Base-by-base conservation (phyloP, 2,113 vertebrate genomes). In the Herpetotheres cachinnans region DNA sequence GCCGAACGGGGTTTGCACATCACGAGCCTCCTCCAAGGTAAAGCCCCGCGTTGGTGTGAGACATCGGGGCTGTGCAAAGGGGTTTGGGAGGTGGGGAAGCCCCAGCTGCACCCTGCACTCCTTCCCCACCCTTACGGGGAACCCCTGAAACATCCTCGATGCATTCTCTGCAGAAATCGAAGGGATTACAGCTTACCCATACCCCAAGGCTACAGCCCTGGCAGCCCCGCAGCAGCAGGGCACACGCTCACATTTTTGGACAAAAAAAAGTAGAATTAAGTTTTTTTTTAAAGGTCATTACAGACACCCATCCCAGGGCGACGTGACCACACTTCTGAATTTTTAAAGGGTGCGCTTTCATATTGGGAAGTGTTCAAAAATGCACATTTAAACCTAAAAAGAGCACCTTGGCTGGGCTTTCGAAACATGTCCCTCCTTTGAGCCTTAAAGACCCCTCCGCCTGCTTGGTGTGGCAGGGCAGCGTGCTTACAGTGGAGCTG, bases 131-230 rank as follows among this genome's bases (percentile, higher is more conserved):
- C 40, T 25, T 14, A 21, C 40, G n/a, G 11, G 38, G 34, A 46
- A 46, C 49, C 42, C 52, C 59, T 22, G 17, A 27, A 26, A 44
- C 29, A 10, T 12, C 52, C 38, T 47, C 25, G 1, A 1, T 29
- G 27, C 34, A 13, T 29, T 27, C 32, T 34, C 72, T 46, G 50
- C 66, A 10, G 54, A 42, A 40, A 42, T 6, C 4, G 0, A 36
- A 40, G 46, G 3, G 21, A 16, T 5, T 17, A 3, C 46, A 40
- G 38, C 54, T 54, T 11, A 11, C 15, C 6, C 0, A 0, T 10
- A n/a, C 29, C 46, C 38, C 21, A 19, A 3, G 38, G 34, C 25
- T 44, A 34, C 38, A 66, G 38, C 50, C 52, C 44, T 32, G 54
- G 44, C 38, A 62, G 83, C 44, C 62, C 40, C 1, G 2, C 0